These are phyloP conservation scores for Chiridota heheva DNA, from an alignment of 35 echinoderm and acorn worm genomes.

Conservation along the genomic window DNA sequence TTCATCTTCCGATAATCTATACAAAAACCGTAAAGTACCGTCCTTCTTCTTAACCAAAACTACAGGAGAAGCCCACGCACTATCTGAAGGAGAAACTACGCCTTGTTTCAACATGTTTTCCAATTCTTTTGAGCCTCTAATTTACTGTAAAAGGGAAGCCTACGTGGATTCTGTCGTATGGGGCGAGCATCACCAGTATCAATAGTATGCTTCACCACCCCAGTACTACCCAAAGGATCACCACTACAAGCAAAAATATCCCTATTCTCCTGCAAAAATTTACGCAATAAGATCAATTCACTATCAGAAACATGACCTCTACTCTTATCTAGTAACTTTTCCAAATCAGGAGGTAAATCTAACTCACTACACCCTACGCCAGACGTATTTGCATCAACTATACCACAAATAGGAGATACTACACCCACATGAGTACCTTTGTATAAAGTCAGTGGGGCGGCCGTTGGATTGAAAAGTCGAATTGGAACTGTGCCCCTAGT, in stretches of 20 bases:
- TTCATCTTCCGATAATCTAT: conserved; percentile 56
- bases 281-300: background rate
- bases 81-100: conserved; percentile 18
- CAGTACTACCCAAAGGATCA: background rate
- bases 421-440: background rate
- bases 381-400: background rate
- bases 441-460: background rate
- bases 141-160: background rate
- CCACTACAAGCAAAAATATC: conserved; percentile 11
- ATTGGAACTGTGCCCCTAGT: background rate
- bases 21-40: conserved; percentile 42
- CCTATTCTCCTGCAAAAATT: background rate
- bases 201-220: conserved; percentile 27
- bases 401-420: background rate
- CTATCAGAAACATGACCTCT: background rate
- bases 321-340: background rate
- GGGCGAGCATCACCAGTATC: background rate
- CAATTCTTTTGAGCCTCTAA: background rate
- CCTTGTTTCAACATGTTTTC: background rate
- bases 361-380: background rate
- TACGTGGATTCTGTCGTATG: background rate
- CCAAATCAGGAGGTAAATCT: background rate
- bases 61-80: conserved; percentile 47
- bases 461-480: background rate
- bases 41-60: conserved; percentile 53